A percentile compares a stretch with the other conserved stretches of the same genome.
These are phyloP conservation scores for Dendrolimus houi DNA, from an alignment of 2,888 invertebrate genomes.

Conservation along the genomic window DNA sequence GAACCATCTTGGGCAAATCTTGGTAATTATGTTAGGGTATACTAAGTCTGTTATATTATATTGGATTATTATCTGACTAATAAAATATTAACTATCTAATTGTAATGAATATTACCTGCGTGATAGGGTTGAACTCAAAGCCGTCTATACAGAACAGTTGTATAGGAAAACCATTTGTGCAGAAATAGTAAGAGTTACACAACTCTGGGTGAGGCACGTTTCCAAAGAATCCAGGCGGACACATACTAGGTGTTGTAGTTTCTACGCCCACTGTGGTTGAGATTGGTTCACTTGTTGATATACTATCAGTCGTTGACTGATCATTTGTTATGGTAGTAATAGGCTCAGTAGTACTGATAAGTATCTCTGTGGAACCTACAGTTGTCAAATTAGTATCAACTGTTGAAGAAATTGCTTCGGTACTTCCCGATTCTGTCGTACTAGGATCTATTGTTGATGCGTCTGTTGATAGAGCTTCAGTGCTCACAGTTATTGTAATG, in stretches of 20 bases:
- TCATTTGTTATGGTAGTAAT: not conserved
- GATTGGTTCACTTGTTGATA: not conserved
- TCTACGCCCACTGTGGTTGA: not conserved
- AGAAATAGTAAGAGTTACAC: conserved; percentile 28
- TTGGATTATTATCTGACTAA: no score
- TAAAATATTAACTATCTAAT: no score
- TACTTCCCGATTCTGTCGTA: not conserved
- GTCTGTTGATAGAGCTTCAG: not conserved
- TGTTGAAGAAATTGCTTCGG: no score
- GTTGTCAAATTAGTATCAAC: no score
- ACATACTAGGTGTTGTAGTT: conserved; percentile 11
- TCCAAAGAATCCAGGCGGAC: conserved; percentile 22
- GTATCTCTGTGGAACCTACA: no score
- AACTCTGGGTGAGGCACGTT: conserved; percentile 25
- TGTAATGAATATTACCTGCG: conserved; percentile 8
- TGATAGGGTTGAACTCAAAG: conserved; percentile 17
- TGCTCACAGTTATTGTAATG: not conserved
- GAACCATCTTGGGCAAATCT: no score
- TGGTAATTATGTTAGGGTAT: no score
- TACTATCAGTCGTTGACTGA: not conserved
- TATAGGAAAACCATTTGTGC: conserved; percentile 18
- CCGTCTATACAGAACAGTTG: conserved; percentile 18
- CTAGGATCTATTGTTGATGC: not conserved
- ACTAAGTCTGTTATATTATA: no score
- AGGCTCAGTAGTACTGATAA: no score